A percentile compares a stretch with the other conserved stretches of the same genome.
Conservation (phyloP, 2,113 vertebrate species). For the Saccopteryx leptura region DNA sequence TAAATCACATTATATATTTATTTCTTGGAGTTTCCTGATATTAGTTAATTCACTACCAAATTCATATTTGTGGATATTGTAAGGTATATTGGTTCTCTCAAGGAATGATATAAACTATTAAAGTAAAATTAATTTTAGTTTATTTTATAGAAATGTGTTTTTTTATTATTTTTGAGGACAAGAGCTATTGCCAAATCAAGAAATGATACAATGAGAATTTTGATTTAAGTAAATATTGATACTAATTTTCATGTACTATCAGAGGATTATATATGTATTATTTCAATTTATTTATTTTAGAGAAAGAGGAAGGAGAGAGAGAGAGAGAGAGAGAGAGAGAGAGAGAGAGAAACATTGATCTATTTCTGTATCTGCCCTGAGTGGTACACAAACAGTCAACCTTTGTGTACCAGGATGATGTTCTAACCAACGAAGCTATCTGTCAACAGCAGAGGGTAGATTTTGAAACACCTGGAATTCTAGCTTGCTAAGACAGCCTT, state of each 20-base stretch:
- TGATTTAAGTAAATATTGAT: slow-evolving; percentile 47
- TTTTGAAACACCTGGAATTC: slow-evolving; percentile 11
- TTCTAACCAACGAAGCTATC: too few relatives aligned
- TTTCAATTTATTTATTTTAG: too few relatives aligned
- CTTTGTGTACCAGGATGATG: too few relatives aligned
- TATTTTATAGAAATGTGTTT: slow-evolving; percentile 48
- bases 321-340: too few relatives aligned
- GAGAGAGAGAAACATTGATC: too few relatives aligned
- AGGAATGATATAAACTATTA: slow-evolving; percentile 49
- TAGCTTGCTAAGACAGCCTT: not conserved
- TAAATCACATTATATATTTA: slow-evolving; percentile 30
- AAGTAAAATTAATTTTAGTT: slow-evolving; percentile 54
- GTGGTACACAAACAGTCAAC: too few relatives aligned
- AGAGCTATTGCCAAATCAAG: slow-evolving; percentile 42
- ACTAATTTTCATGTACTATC: slow-evolving; percentile 27
- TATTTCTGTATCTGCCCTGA: too few relatives aligned
- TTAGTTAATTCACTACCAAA: slow-evolving; percentile 21
- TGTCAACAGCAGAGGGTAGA: not conserved
- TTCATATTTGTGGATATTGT: slow-evolving; percentile 2
- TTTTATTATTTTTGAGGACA: slow-evolving; percentile 13
- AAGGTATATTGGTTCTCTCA: not conserved
- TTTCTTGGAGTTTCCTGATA: slow-evolving; percentile 30
- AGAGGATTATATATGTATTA: too few relatives aligned
- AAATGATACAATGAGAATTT: slow-evolving; percentile 33
- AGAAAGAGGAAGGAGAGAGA: too few relatives aligned